Percentiles rank a stretch among this genome's conserved stretches.
These are phyloP conservation scores for Opisthocomus hoazin DNA, from an alignment of 2,113 vertebrate species.

Conservation along the genomic window DNA sequence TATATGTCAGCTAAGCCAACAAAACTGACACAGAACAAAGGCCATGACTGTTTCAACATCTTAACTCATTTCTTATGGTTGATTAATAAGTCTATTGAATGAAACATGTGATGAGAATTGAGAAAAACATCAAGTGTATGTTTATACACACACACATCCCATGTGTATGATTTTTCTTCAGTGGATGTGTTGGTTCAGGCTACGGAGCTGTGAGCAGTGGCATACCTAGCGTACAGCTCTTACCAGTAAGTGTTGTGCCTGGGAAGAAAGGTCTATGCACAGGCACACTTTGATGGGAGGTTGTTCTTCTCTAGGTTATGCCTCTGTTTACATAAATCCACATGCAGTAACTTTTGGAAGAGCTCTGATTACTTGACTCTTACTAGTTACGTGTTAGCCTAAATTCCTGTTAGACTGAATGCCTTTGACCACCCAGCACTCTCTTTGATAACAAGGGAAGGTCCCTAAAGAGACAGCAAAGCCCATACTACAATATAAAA, in stretches of 20 bases:
- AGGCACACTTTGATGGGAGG: rapidly evolving
- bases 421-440: neutral
- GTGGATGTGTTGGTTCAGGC: neutral
- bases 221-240: rapidly evolving
- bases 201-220: neutral
- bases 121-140: slow-evolving; percentile 20
- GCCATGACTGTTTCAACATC: slow-evolving; percentile 79
- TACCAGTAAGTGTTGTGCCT: rapidly evolving
- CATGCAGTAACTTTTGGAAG: rapidly evolving
- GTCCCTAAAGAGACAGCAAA: neutral
- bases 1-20: slow-evolving; percentile 85
- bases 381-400: rapidly evolving
- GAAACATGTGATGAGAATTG: slow-evolving; percentile 38
- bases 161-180: rapidly evolving
- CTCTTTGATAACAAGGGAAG: neutral
- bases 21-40: slow-evolving; percentile 86
- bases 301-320: neutral
- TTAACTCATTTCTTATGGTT: slow-evolving; percentile 81
- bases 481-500: neutral
- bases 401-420: neutral
- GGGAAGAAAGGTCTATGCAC: neutral
- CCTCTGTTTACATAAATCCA: neutral
- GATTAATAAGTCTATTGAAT: slow-evolving; percentile 82
- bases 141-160: neutral
- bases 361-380: neutral